Evolutionary conservation across 2,888 invertebrate genomes (phyloP), one percentile per base, ranked within the genome.

Genomic region (Seira ritae): DNA sequence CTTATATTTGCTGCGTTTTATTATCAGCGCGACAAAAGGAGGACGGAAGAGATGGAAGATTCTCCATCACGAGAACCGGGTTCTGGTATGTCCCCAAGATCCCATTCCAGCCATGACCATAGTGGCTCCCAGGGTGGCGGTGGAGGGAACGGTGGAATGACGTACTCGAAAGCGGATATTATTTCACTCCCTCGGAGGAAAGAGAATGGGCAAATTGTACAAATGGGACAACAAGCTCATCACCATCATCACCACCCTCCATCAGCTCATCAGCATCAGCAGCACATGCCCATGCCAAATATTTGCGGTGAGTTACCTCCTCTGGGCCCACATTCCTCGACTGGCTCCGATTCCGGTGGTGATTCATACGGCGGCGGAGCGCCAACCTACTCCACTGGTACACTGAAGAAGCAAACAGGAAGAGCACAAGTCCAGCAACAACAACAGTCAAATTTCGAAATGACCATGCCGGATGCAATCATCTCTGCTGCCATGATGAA

Each of bases 1-100:
- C 92, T 98, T 31, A 97, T 98, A 90, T 98, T 98, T 90, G 97
- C 97, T 75, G 87, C 88, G 4, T 88, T 98, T 0, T 98, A 97
- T 91, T 98, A 98, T 90, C 97, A 98, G 90, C 92, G 96, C 75
- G 96, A 96, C 90, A 96, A 96, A 91, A 95, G 95, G 85, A 93
- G 95, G 87, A 93, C 95, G 17, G 91, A 79, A 71, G 91, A 91
- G 86, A 91, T 90, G 85, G 93, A 92, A 12, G 76, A 79, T 67
- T 86, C 86, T 23, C 84, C 84, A 62, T 76, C 84, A 23, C 24
- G 72, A n/a, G 67, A 42, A 17, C 50, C 62, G 8, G 19, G 72
- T 17, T 55, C 50, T 17, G 74, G 80, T 23, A 80, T 84, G 84
- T 80, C 84, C 31, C 74, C 84, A 22, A 74, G 84, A 78, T 73